Evolutionary conservation across 2,888 invertebrate genomes (phyloP).

Genomic region (Acholoe squamosa): DNA sequence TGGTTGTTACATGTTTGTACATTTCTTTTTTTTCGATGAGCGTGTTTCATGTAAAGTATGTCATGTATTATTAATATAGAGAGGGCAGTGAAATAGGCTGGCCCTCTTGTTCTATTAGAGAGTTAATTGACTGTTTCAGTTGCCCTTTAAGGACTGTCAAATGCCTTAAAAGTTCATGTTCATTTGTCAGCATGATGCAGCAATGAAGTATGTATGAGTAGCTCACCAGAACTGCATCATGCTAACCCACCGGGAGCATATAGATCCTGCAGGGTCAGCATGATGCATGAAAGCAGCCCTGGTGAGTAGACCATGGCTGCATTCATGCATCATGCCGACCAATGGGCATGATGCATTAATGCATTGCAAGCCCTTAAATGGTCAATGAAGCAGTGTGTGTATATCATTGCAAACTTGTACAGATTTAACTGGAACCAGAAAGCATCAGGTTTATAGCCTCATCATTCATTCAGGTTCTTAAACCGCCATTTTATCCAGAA

Average conservation of each 20-base stretch:
- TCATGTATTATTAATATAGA: slow-evolving; percentile 30
- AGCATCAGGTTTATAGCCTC: slow-evolving; percentile 41
- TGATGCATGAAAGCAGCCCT: too few relatives aligned
- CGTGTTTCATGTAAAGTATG: slow-evolving; percentile 39
- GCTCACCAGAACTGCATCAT: too few relatives aligned
- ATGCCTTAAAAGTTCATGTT: too few relatives aligned
- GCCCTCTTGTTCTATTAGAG: slow-evolving; percentile 35
- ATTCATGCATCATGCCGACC: too few relatives aligned
- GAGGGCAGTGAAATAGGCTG: not conserved
- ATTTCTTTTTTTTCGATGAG: slow-evolving; percentile 18
- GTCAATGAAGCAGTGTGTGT: slow-evolving; percentile 41
- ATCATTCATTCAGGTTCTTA: slow-evolving; percentile 43
- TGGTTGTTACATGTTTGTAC: slow-evolving; percentile 49
- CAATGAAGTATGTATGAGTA: too few relatives aligned
- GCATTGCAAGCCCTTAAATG: too few relatives aligned
- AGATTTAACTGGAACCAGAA: slow-evolving; percentile 41
- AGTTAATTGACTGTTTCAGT: slow-evolving; percentile 34
- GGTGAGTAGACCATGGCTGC: too few relatives aligned
- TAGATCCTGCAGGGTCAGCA: too few relatives aligned
- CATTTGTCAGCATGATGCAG: too few relatives aligned
- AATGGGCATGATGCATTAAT: too few relatives aligned
- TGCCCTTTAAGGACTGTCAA: too few relatives aligned
- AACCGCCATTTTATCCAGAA: not conserved
- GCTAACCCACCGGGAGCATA: too few relatives aligned
- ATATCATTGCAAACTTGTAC: slow-evolving; percentile 53